A percentile compares a stretch with the other conserved stretches of the same genome.
Conservation (phyloP, 2,113 vertebrate species). For the Erythrocercus mccallii region DNA sequence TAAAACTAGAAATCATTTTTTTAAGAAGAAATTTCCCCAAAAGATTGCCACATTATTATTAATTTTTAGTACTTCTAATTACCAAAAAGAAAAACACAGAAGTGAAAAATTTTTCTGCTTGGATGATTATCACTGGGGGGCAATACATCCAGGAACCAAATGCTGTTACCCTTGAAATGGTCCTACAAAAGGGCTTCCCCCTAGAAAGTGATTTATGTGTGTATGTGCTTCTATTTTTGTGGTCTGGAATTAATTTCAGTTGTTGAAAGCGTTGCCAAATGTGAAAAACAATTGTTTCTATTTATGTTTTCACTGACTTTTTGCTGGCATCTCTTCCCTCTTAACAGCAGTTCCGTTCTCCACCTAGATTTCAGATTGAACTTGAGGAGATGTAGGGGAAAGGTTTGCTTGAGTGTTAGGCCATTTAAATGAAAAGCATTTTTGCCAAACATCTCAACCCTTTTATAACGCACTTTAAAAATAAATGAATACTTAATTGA, state of each 20-base stretch:
- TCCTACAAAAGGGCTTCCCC: neutral
- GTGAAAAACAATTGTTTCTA: slow-evolving; percentile 76
- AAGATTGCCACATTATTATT: neutral
- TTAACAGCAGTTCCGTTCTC: slow-evolving; percentile 61
- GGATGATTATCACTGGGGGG: neutral
- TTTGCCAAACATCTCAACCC: neutral
- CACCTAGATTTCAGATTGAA: slow-evolving; percentile 53
- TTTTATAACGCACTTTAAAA: neutral
- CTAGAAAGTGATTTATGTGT: slow-evolving; percentile 25
- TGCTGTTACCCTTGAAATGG: neutral
- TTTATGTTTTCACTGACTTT: slow-evolving; percentile 75
- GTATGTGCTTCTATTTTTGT: slow-evolving; percentile 63
- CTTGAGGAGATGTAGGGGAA: slow-evolving; percentile 37
- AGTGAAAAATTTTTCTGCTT: neutral
- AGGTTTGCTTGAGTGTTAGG: slow-evolving; percentile 32
- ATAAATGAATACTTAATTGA: neutral
- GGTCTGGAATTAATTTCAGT: slow-evolving; percentile 73
- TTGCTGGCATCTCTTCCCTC: slow-evolving; percentile 61
- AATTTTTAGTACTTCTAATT: neutral
- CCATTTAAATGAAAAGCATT: neutral
- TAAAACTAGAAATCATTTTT: neutral
- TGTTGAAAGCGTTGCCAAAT: slow-evolving; percentile 69
- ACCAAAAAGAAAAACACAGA: neutral
- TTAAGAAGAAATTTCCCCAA: neutral
- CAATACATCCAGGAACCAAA: neutral